Evolutionary conservation across 2,888 invertebrate genomes (phyloP), one percentile per base, ranked within the genome.

Genomic region (Sceliomorpha sp.): DNA sequence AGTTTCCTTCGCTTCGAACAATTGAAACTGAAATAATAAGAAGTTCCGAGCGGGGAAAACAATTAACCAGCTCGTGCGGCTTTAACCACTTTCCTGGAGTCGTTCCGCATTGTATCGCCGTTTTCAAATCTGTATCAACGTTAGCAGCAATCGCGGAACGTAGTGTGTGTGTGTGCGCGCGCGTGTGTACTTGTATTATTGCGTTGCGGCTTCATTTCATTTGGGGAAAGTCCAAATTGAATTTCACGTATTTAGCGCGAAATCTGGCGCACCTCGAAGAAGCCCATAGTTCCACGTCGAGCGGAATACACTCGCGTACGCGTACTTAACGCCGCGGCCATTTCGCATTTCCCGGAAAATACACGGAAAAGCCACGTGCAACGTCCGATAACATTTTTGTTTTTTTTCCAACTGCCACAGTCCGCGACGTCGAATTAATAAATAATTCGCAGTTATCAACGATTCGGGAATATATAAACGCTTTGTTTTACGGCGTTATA

Each of bases 141-240:
- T 53, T 62, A 62, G 34, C 45, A 27, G 44, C 40, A 53, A 62
- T 62, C 13, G 29, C 15, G 40, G 62, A 59, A 59, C 48, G 17
- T 48, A n/a, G n/a, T n/a, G n/a, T n/a, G n/a, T n/a, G n/a, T n/a
- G n/a, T n/a, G n/a, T n/a, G n/a, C n/a, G n/a, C n/a, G 24, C 34
- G 48, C 31, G 26, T 42, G 29, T 48, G 42, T 31, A 63, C 50
- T 63, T 40, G 55, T 44, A 63, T 56, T 56, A 63, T 56, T 50
- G 55, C 45, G 45, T 58, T 39, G 47, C 26, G 29, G 60, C 29
- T 69, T 56, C 66, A 72, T 77, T 75, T 75, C 72, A 74, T 77
- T 75, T 77, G 74, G 77, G 73, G 56, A 62, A 62, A 71, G 72
- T 77, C 71, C 74, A 77, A 77, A 77, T 77, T 77, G 74, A 74